A percentile compares a stretch with the other conserved stretches of the same genome.
phyloP scores from a whole-genome alignment of 2,888 invertebrate genomes.

The Plutella xylostella region DNA sequence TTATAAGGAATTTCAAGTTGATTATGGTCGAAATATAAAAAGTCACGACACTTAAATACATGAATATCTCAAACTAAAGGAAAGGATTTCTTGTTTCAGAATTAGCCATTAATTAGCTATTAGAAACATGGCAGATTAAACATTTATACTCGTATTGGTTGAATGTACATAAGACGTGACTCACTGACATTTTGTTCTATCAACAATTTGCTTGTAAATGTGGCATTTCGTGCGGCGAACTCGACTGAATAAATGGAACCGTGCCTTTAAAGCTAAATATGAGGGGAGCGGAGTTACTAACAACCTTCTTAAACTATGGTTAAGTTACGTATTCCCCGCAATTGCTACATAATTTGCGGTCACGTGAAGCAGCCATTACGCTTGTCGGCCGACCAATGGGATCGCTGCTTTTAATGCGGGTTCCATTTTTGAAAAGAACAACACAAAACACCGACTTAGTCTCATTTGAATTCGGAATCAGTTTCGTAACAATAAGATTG shows the following conservation, averaged over 20 bases:
- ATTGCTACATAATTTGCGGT: constrained; percentile 61
- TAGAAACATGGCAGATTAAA: too few species aligned
- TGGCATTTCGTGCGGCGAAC: constrained; percentile 16
- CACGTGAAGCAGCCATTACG: constrained; percentile 64
- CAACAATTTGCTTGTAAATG: neutral
- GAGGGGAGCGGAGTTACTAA: constrained; percentile 13
- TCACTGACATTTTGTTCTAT: too few species aligned
- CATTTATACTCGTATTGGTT: too few species aligned
- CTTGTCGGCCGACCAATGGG: constrained; percentile 45
- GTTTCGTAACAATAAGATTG: constrained; percentile 1
- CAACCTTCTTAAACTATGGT: constrained; percentile 29
- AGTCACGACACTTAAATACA: too few species aligned
- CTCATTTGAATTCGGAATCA: constrained; percentile 20
- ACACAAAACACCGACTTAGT: constrained; percentile 25
- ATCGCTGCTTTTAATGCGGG: constrained; percentile 51
- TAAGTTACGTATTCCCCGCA: constrained; percentile 39
- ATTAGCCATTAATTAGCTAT: too few species aligned
- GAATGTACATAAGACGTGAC: too few species aligned
- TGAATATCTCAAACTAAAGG: too few species aligned
- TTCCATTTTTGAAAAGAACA: constrained; percentile 52
- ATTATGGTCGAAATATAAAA: too few species aligned
- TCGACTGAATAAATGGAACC: constrained; percentile 15
- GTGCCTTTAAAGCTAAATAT: constrained; percentile 18
- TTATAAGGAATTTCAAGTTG: too few species aligned
- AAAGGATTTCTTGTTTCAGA: too few species aligned